These are phyloP conservation scores for Ceratotherium simum DNA, from an alignment of 2,113 vertebrate species.

Conservation along the genomic window DNA sequence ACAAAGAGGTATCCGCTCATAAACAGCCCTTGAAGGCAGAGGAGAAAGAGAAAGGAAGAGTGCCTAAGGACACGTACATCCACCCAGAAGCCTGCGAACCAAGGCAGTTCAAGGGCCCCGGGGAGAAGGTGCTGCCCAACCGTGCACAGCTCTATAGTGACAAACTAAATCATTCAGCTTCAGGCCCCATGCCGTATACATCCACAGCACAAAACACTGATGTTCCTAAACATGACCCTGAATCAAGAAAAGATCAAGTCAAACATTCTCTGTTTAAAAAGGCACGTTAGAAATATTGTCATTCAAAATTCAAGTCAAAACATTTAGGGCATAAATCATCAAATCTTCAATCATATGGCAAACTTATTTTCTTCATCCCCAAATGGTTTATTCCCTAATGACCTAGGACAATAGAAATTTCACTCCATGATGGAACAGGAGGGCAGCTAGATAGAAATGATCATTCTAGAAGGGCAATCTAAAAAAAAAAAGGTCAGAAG, in stretches of 20 bases:
- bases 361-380: neutral
- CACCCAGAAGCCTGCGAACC: neutral
- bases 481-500: neutral
- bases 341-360: neutral
- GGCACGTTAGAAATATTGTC: neutral
- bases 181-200: neutral
- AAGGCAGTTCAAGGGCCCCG: neutral
- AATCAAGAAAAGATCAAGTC: neutral
- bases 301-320: constrained; percentile 42
- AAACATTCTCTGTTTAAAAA: constrained; percentile 18
- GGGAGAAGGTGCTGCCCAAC: neutral
- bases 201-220: neutral
- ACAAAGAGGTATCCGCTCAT: constrained; percentile 24
- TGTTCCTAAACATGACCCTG: neutral
- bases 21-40: neutral
- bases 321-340: neutral
- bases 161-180: constrained; percentile 1
- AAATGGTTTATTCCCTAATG: neutral
- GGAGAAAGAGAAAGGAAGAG: neutral
- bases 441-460: neutral
- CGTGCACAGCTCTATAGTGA: neutral
- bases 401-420: constrained; percentile 20
- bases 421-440: neutral
- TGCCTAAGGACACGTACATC: neutral
- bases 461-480: neutral